A percentile compares a stretch with the other conserved stretches of the same genome.
Conservation (phyloP, 2,113 vertebrate genomes). For the Delphinus delphis region DNA sequence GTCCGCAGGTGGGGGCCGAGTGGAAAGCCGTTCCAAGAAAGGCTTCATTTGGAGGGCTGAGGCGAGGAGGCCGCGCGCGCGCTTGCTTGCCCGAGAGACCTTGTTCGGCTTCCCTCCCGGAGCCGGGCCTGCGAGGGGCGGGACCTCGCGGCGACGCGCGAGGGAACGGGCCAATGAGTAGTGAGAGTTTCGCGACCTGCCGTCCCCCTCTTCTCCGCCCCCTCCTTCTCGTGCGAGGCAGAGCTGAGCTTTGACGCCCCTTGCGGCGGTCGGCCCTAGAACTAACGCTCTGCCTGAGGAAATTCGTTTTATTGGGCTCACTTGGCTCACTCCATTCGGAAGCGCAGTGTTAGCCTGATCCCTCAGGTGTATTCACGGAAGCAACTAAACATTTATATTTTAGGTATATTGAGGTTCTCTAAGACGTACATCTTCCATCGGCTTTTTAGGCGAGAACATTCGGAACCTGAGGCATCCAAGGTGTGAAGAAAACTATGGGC, state of each 20-base stretch:
- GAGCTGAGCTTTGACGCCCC: background rate
- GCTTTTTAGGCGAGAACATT: background rate
- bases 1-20: background rate
- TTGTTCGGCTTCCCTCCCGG: background rate
- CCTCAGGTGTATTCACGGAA: background rate
- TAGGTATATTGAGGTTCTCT: background rate
- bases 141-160: background rate
- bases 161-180: background rate
- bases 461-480: background rate
- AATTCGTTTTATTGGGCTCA: background rate
- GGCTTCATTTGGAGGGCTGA: background rate
- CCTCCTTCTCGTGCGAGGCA: background rate
- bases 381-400: background rate
- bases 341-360: background rate
- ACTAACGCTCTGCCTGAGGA: fast-evolving
- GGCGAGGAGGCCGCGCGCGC: background rate
- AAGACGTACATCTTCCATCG: background rate
- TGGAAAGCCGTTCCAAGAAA: background rate
- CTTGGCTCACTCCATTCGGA: background rate
- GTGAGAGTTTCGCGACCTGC: background rate
- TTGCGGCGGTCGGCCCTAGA: background rate
- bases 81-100: background rate
- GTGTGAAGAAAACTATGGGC: background rate
- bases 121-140: too few relatives aligned
- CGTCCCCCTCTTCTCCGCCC: background rate